A percentile compares a stretch with the other conserved stretches of the same genome.
Evolutionary conservation across 2,888 invertebrate species (phyloP).

Genomic region (Acronicta psi): DNA sequence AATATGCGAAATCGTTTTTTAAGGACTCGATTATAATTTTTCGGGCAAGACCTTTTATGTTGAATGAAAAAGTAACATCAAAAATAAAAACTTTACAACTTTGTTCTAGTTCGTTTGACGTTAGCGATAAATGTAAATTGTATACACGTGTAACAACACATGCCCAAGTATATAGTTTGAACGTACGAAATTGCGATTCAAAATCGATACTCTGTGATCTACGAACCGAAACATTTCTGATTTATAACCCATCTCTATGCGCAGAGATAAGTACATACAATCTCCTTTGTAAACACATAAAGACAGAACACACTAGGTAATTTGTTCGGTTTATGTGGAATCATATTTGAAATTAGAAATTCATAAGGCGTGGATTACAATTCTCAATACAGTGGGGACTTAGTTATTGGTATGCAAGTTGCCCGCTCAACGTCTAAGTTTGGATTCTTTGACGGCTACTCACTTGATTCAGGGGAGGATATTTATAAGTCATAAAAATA

Average conservation of each 20-base stretch:
- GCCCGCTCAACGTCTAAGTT: constrained; percentile 50
- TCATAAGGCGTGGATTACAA: constrained; percentile 65
- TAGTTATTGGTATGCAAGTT: constrained; percentile 66
- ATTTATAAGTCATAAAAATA: constrained; percentile 66
- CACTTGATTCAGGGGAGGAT: constrained; percentile 62
- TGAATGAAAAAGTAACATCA: neutral
- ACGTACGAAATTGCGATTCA: constrained; percentile 27
- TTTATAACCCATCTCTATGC: constrained; percentile 35
- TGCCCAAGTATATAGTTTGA: constrained; percentile 26
- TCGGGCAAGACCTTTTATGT: neutral
- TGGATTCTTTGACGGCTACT: constrained; percentile 55
- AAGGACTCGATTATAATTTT: too few species aligned
- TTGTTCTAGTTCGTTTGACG: constrained; percentile 22
- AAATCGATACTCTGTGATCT: constrained; percentile 35
- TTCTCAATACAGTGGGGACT: constrained; percentile 39
- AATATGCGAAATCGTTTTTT: too few species aligned
- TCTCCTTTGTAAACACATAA: constrained; percentile 43
- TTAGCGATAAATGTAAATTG: constrained; percentile 42
- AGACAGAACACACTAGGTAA: constrained; percentile 25
- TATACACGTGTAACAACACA: constrained; percentile 29
- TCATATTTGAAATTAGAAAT: constrained; percentile 63
- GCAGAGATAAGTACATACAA: constrained; percentile 23
- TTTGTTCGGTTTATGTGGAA: constrained; percentile 32
- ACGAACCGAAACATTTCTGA: constrained; percentile 43
- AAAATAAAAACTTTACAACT: constrained; percentile 12